Evolutionary conservation across 2,113 vertebrate genomes (phyloP).

Genomic region (Grallaria varia): DNA sequence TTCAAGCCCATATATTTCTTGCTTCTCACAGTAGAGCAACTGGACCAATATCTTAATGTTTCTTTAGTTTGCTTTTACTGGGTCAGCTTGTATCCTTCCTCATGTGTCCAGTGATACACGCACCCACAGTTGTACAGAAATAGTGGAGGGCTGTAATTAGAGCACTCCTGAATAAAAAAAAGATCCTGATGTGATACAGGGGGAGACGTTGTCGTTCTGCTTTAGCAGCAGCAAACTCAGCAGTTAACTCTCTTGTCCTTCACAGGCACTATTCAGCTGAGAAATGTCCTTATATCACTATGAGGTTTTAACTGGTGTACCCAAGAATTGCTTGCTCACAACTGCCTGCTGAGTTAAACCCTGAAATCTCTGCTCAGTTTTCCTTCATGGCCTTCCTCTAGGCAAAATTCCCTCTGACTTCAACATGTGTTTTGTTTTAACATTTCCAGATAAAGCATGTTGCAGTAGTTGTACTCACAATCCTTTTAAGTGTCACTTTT

Average conservation of each 20-base stretch:
- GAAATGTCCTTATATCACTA: background rate
- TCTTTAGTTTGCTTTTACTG: background rate
- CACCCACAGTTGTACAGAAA: background rate
- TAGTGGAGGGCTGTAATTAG: background rate
- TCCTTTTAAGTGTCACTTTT: constrained; percentile 22
- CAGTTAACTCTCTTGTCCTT: background rate
- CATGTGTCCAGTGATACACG: background rate
- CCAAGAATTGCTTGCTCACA: background rate
- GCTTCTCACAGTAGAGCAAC: background rate
- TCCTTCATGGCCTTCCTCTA: background rate
- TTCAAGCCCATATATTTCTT: background rate
- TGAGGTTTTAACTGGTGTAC: background rate
- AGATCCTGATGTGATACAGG: background rate
- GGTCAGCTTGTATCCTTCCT: background rate
- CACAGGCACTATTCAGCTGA: background rate
- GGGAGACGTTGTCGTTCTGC: background rate
- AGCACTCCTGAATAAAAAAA: background rate
- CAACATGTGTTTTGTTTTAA: constrained; percentile 37
- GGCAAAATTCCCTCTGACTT: constrained; percentile 4
- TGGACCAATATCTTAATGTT: background rate
- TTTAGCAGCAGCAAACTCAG: background rate
- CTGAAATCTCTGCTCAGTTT: background rate
- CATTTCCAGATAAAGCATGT: constrained; percentile 15
- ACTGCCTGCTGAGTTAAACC: background rate
- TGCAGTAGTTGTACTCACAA: background rate